Conservation (phyloP, 2,797 vertebrate species). For the Syncerus caffer region DNA sequence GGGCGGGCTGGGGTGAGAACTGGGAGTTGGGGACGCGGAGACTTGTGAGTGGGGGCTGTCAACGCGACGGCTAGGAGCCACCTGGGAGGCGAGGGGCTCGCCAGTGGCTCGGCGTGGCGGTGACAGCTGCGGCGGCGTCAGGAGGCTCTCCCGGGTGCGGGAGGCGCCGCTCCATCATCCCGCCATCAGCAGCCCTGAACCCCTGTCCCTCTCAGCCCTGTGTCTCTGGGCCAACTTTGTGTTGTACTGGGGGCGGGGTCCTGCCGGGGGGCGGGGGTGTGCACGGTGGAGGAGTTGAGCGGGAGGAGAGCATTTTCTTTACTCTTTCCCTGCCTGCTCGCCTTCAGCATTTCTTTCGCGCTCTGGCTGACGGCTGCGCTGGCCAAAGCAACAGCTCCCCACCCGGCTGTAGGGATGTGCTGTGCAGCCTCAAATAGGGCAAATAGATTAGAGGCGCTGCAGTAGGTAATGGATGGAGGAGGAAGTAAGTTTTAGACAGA, state of each 20-base stretch:
- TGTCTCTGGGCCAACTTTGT: constrained; percentile 36
- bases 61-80: background rate
- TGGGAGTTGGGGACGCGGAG: background rate
- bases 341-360: background rate
- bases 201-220: fast-evolving
- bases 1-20: background rate
- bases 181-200: background rate
- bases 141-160: background rate
- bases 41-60: background rate
- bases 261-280: background rate
- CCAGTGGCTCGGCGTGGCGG: fast-evolving
- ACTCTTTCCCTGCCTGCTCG: background rate
- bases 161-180: background rate
- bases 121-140: background rate
- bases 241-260: background rate
- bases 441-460: background rate
- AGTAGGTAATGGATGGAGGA: background rate
- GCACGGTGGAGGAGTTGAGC: background rate
- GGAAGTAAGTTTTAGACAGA: background rate
- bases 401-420: background rate
- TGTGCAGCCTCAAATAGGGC: background rate
- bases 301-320: background rate
- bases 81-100: background rate
- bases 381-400: constrained; percentile 50
- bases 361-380: background rate